Base-by-base conservation (phyloP, 2,113 vertebrate species). In the Raja brachyura region DNA sequence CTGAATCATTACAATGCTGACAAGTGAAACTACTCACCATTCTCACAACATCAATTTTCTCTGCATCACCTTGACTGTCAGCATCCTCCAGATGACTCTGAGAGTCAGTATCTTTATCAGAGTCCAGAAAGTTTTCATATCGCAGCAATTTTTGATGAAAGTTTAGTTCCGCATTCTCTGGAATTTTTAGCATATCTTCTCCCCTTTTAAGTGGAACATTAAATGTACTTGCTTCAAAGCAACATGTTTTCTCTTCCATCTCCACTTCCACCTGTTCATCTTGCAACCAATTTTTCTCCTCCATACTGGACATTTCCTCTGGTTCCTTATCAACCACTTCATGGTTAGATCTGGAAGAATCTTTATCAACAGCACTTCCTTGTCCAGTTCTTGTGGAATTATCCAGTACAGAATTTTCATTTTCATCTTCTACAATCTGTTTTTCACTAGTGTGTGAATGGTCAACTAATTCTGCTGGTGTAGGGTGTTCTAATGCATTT, bases 361-460 rank as follows among this genome's bases (percentile, higher is more conserved):
- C 28, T 63, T 66, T 63, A 63, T 31, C 83, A 63, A 54, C 77
- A 79, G 8, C 78, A 48, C 39, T 54, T 56, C 28, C 78, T 81
- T 81, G 22, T 66, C 1, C n/a, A 66, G 85, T 73, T 48, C 10
- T 68, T 28, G 10, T 1, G 0, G 66, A 9, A 25, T 92, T 3
- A 20, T 73, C 33, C 20, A 22, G 33, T 10, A 39, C 73, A 63
- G 28, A 88, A 9, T 14, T 63, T 73, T 9, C 20, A 92, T 22
- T 48, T 48, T 73, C 10, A 54, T 92, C 9, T 92, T 22, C 18
- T 18, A 88, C 5, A 66, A 39, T 22, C 2, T 70, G 33, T 68
- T 74, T 92, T 70, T 73, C 90, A 28, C 20, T 92, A 25, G 90
- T 92, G 39, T 92, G 73, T 4, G 90, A 92, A 92, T 92, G 90